Evolutionary conservation across 2,888 invertebrate genomes (phyloP), one percentile per base, ranked within the genome.

Genomic region (Chalcosyrphus nemorum): DNA sequence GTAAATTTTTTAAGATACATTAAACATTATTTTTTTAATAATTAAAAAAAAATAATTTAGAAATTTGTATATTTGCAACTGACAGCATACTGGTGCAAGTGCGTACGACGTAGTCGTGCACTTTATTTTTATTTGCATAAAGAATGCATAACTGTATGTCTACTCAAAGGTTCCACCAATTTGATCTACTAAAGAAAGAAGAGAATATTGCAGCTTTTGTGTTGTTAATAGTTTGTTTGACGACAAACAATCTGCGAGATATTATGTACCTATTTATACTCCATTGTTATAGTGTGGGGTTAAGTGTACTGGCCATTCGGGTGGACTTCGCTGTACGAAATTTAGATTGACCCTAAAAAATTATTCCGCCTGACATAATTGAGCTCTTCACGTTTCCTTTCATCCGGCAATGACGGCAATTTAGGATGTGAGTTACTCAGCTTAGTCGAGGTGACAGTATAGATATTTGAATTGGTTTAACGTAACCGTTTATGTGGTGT

Each of bases 61-160:
- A n/a, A n/a, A n/a, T n/a, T n/a, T n/a, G n/a, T n/a, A n/a, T n/a
- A n/a, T n/a, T n/a, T n/a, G n/a, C n/a, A n/a, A n/a, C n/a, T n/a
- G n/a, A n/a, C n/a, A n/a, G n/a, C n/a, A n/a, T n/a, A n/a, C n/a
- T n/a, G n/a, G n/a, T n/a, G n/a, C n/a, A n/a, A n/a, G n/a, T n/a
- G n/a, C n/a, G n/a, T n/a, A n/a, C n/a, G n/a, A n/a, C n/a, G n/a
- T n/a, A n/a, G n/a, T n/a, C n/a, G n/a, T n/a, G n/a, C n/a, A n/a
- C n/a, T n/a, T n/a, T n/a, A n/a, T n/a, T n/a, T 45, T 45, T 45
- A 45, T 45, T 45, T 45, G 45, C 45, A 45, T 45, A 45, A 45
- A 21, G 21, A 45, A 19, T 45, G 11, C 45, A 21, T 45, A 21
- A 45, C 21, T 11, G 11, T 4, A 45, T 43, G 9, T 45, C 0